phyloP scores from a whole-genome alignment of 2,797 vertebrate species.

The Catamblyrhynchus diadema region DNA sequence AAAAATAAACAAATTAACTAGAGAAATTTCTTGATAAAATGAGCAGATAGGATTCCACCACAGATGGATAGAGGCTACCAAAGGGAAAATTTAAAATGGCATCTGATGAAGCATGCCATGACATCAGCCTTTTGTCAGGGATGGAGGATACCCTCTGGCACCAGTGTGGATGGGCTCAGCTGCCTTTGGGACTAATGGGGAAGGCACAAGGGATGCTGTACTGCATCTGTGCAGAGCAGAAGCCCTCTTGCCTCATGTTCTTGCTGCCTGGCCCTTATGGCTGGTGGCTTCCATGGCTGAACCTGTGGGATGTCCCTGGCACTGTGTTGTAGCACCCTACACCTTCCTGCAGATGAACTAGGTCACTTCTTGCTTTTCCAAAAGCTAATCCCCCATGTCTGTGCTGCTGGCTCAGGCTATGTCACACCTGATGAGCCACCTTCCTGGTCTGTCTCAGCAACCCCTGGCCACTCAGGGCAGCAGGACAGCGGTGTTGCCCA shows the following conservation, averaged over 20 bases:
- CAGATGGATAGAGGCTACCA: background rate
- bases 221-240: background rate
- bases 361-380: background rate
- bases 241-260: background rate
- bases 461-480: background rate
- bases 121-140: background rate
- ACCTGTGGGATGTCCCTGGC: background rate
- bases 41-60: background rate
- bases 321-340: background rate
- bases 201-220: background rate
- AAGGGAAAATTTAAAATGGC: background rate
- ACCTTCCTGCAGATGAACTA: background rate
- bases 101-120: background rate
- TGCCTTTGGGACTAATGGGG: background rate
- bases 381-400: background rate
- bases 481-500: accelerated
- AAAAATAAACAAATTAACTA: accelerated
- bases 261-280: background rate
- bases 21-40: background rate
- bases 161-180: background rate
- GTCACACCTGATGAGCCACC: background rate
- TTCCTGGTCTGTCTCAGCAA: background rate
- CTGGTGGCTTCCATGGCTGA: background rate
- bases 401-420: background rate
- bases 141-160: background rate